Evolutionary conservation across 2,888 invertebrate genomes (phyloP), one percentile per base, ranked within the genome.

Genomic region (Physocephala rufipes): DNA sequence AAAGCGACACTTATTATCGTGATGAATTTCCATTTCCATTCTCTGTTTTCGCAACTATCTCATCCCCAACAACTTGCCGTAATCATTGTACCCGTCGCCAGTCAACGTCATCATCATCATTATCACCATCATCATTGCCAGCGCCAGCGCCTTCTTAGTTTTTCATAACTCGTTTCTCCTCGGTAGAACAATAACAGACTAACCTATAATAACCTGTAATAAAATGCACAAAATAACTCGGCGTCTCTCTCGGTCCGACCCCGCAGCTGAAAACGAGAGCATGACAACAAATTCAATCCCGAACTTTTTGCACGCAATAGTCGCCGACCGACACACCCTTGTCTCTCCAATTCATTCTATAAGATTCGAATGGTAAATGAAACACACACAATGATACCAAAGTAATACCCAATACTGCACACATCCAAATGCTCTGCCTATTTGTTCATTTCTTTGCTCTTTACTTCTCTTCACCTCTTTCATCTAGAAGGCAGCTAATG

Each of bases 221-320:
- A 68, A 53, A 59, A 61, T 55, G 61, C 47, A 45, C 49, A 68
- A 30, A 19, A 62, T 62, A 72, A 63, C 66, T 53, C 68, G 63
- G 64, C 75, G 70, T 65, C 71, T 71, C 73, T 73, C 71, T 71
- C 71, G 73, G 72, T 74, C 71, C 73, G 45, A 43, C 58, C 67
- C 58, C 55, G 43, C 43, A 43, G 21, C 58, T 45, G 67, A 67
- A 59, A 67, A 45, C 58, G 58, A 67, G 67, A 58, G 58, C 55
- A 59, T 59, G 67, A 67, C 36, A 58, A 45, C 36, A 24, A 67
- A 43, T 67, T 55, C 67, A 59, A 49, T 63, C 43, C 45, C 55
- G 58, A 66, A 19, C 66, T 19, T n/a, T n/a, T 30, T 21, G 36
- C 21, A 66, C 36, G 53, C 26, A 65, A 26, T 36, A 21, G 36